A percentile compares a stretch with the other conserved stretches of the same genome.
Evolutionary conservation across 2,888 invertebrate genomes (phyloP).

Genomic region (Cheiracanthium punctorium): DNA sequence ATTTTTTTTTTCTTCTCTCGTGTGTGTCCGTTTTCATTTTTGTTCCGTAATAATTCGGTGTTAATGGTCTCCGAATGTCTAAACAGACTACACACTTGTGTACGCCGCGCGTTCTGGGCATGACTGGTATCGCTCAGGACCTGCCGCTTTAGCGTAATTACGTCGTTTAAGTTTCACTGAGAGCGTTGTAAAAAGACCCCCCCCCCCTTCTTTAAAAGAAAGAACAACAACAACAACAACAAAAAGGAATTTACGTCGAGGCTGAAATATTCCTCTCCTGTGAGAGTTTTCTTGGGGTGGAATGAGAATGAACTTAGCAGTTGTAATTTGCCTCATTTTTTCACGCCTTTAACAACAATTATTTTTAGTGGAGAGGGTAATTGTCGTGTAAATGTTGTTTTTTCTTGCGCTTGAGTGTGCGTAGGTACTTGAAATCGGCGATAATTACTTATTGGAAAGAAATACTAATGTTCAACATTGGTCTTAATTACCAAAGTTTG

Average conservation of each 20-base stretch:
- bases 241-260: background rate
- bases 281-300: background rate
- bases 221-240: too few species aligned
- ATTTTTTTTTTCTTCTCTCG: conserved; percentile 12
- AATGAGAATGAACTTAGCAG: background rate
- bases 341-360: background rate
- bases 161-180: background rate
- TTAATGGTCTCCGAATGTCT: conserved; percentile 12
- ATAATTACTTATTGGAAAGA: background rate
- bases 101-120: background rate
- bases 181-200: background rate
- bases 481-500: too few species aligned
- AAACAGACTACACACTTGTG: background rate
- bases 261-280: background rate
- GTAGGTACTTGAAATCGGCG: background rate
- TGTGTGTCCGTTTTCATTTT: conserved; percentile 25
- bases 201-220: too few species aligned
- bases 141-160: background rate
- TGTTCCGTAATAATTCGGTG: conserved; percentile 19
- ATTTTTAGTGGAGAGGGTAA: background rate
- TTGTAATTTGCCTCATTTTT: background rate
- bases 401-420: background rate
- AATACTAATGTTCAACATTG: too few species aligned
- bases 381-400: background rate
- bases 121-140: background rate